Evolutionary conservation across 2,888 invertebrate species (phyloP), one percentile per base, ranked within the genome.

Genomic region (Brenthis ino): DNA sequence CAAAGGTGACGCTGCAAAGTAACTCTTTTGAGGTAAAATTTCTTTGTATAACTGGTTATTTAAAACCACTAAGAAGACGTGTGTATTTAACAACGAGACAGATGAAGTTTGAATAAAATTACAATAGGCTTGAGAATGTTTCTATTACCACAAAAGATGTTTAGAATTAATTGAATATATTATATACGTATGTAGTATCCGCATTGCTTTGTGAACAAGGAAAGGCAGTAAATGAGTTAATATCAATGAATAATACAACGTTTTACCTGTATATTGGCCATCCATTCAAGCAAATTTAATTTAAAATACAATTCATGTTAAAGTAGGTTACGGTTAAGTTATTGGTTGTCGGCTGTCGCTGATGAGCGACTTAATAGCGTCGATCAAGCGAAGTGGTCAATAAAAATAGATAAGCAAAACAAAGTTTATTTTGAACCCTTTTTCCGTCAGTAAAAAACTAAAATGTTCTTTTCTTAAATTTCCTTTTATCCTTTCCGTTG

Each of bases 191-290:
- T 51, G 37, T 16, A 16, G 28, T 28, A 33, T 61, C 51, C 60
- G 60, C 50, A 33, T 61, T 11, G n/a, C 33, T 61, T 16, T 50
- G 28, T 60, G 50, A 61, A 51, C 51, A 51, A 61, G 50, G 48
- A 50, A 48, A 60, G 50, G 28, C 48, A 50, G 12, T 58, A 16
- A 20, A 48, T 14, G 47, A 28, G 24, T 48, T 48, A 48, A 48
- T 50, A 33, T 48, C 16, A 33, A 33, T 61, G 50, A 61, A 61
- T 60, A 50, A 60, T 33, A 24, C n/a, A 60, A 24, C 6, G 14
- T 47, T 50, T 51, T 51, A 61, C 28, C 11, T 48, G 50, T n/a
- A 28, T 61, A 61, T 50, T 50, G 60, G n/a, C 24, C 47, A 51
- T 11, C 51, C 28, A 33, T 51, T 51, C n/a, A 51, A 48, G 51